These are phyloP conservation scores for cat (Felis catus) DNA, from an alignment of 2,113 vertebrate genomes.

Conservation along the genomic window F.catus_Fca126_mat1.0 CM031413.1:138552501-138553000, in stretches of 20 bases:
- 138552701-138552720: not conserved
- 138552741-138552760: not conserved
- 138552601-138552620: slow-evolving; percentile 1
- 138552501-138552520: not conserved
- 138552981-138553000: not conserved
- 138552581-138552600: not conserved
- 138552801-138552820: not conserved
- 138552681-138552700: not conserved
- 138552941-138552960: not conserved
- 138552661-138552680: not conserved
- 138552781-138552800: not conserved
- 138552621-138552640: not conserved
- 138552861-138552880: not conserved
- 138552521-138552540: not conserved
- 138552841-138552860: not conserved
- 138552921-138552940: not conserved
- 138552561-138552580: not conserved
- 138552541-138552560: not conserved
- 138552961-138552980: not conserved
- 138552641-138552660: not conserved
- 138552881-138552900: not conserved
- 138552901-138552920: not conserved
- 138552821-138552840: not conserved
- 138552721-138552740: not conserved
- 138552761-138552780: not conserved